Evolutionary conservation across 1,140 invertebrate genomes (phyloP).

Genomic region (Bombus sibiricus): DNA sequence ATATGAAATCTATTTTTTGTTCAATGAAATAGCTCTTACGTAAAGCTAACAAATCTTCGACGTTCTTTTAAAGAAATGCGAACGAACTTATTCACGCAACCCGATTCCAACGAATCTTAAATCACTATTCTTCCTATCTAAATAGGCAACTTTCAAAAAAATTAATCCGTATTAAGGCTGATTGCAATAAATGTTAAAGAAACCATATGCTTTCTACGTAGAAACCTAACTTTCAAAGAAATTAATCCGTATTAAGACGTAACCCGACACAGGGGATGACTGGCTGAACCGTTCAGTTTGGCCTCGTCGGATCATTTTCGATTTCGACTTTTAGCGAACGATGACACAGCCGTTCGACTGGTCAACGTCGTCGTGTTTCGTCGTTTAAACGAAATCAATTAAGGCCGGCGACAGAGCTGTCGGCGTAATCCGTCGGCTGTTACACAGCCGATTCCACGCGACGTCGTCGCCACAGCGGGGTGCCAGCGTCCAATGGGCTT

Average conservation of each 20-base stretch:
- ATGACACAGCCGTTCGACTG: slow-evolving; percentile 54
- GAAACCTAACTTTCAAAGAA: neutral
- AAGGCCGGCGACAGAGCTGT: slow-evolving; percentile 64
- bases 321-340: slow-evolving; percentile 29
- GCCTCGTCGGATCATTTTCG: neutral
- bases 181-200: too few relatives aligned
- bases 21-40: too few relatives aligned
- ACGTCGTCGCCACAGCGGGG: slow-evolving; percentile 68
- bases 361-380: slow-evolving; percentile 61
- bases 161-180: neutral
- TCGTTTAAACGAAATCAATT: slow-evolving; percentile 77
- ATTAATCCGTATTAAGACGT: neutral
- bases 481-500: slow-evolving; percentile 64
- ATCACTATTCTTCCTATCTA: neutral
- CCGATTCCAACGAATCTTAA: too few relatives aligned
- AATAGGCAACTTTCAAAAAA: neutral
- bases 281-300: neutral
- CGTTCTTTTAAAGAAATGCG: too few relatives aligned
- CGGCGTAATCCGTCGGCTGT: slow-evolving; percentile 68
- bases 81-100: too few relatives aligned
- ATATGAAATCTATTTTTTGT: too few relatives aligned
- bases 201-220: neutral
- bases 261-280: neutral
- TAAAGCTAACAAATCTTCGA: too few relatives aligned
- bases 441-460: slow-evolving; percentile 61